These are phyloP conservation scores for Cepaea hortensis DNA, from an alignment of 2,888 invertebrate species.

Conservation along the genomic window DNA sequence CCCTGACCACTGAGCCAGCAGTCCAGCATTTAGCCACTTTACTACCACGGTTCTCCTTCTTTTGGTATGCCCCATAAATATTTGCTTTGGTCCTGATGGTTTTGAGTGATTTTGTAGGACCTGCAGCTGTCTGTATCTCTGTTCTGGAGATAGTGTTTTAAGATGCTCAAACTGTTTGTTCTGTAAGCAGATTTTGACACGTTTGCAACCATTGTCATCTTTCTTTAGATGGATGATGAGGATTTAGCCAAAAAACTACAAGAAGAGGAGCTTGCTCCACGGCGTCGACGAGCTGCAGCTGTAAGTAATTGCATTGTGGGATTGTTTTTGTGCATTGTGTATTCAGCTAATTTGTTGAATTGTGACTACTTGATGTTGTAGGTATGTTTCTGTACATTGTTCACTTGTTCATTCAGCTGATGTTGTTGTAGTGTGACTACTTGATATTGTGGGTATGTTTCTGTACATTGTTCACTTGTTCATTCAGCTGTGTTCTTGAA, in stretches of 20 bases:
- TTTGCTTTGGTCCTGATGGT: too few relatives aligned
- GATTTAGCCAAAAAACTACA: conserved; percentile 63
- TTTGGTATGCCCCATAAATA: too few relatives aligned
- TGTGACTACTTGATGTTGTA: not conserved
- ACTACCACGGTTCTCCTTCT: too few relatives aligned
- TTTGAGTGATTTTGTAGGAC: too few relatives aligned
- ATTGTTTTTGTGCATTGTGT: not conserved
- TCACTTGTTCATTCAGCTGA: not conserved
- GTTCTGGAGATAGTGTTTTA: too few relatives aligned
- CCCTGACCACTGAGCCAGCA: too few relatives aligned
- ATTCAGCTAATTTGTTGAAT: not conserved
- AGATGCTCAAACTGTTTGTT: too few relatives aligned
- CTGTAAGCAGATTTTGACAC: too few relatives aligned
- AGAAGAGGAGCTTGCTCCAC: conserved; percentile 52
- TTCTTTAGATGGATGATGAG: conserved; percentile 53
- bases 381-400: not conserved
- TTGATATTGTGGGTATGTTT: not conserved
- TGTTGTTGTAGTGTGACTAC: not conserved
- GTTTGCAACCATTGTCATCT: not conserved
- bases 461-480: not conserved
- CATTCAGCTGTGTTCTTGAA: not conserved
- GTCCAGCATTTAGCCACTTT: too few relatives aligned
- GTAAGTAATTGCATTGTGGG: conserved; percentile 10
- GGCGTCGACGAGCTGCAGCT: conserved; percentile 44
- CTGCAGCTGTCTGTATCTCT: too few relatives aligned